These are phyloP conservation scores for Nemurella pictetii DNA, from an alignment of 2,888 invertebrate species.

Conservation along the genomic window DNA sequence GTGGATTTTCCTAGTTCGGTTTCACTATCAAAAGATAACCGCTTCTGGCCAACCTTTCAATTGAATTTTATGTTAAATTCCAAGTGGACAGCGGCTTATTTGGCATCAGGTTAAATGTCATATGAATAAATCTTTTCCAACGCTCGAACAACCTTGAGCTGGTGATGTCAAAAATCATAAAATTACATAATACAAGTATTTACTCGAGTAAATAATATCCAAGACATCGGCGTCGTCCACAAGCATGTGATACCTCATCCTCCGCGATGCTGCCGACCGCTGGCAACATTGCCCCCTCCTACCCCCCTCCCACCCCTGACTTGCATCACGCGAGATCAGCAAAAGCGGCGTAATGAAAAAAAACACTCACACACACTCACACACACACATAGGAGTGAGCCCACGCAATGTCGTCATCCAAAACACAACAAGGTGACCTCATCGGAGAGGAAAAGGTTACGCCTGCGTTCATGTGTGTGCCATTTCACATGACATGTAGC, in stretches of 20 bases:
- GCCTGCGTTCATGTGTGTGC: conserved; percentile 22
- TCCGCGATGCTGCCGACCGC: background rate
- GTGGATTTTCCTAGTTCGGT: too few species aligned
- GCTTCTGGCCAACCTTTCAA: background rate
- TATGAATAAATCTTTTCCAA: background rate
- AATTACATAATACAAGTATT: background rate
- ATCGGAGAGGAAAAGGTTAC: conserved; percentile 34
- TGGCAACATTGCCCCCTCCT: background rate
- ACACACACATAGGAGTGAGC: background rate
- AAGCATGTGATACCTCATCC: background rate
- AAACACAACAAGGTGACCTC: conserved; percentile 32
- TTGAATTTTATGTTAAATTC: background rate
- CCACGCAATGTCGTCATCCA: conserved; percentile 37
- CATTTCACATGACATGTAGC: background rate
- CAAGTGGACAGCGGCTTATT: background rate
- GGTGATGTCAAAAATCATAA: background rate
- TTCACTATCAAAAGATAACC: background rate
- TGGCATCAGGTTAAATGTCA: background rate
- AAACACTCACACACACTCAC: background rate
- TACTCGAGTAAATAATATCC: background rate
- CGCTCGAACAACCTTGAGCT: background rate
- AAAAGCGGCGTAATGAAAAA: background rate
- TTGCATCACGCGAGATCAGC: background rate
- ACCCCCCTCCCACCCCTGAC: too few species aligned
- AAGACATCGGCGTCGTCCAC: background rate